Evolutionary conservation across 1,140 invertebrate genomes (phyloP).

Genomic region (Drosophila littoralis): DNA sequence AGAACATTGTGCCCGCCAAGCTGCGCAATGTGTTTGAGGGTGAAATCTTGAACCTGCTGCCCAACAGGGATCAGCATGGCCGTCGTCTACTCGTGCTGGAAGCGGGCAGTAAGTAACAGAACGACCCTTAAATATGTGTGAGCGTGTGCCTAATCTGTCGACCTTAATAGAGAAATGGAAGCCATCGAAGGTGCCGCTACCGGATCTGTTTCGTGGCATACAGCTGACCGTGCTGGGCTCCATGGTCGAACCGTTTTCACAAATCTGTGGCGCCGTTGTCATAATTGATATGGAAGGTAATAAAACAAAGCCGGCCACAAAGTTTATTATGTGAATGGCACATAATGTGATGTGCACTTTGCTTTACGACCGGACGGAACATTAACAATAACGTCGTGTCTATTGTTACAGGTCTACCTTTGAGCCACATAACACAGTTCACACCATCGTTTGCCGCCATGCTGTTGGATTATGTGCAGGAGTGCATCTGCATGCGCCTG

Average conservation of each 20-base stretch:
- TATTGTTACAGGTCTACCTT: slow-evolving; percentile 84
- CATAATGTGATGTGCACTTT: neutral
- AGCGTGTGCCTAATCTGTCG: neutral
- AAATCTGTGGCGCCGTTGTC: slow-evolving; percentile 87
- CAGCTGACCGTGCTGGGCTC: slow-evolving; percentile 87
- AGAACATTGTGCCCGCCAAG: slow-evolving; percentile 85
- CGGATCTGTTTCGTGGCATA: slow-evolving; percentile 87
- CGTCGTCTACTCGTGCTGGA: slow-evolving; percentile 86
- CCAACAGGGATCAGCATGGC: slow-evolving; percentile 86
- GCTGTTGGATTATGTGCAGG: slow-evolving; percentile 88
- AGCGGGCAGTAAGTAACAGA: slow-evolving; percentile 85
- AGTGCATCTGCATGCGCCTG: slow-evolving; percentile 86
- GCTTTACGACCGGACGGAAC: neutral
- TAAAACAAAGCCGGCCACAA: neutral
- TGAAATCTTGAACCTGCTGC: slow-evolving; percentile 86
- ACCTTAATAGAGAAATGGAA: slow-evolving; percentile 87
- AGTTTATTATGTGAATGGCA: slow-evolving; percentile 7
- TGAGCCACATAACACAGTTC: slow-evolving; percentile 89
- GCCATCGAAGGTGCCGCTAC: slow-evolving; percentile 86
- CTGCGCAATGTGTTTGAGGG: slow-evolving; percentile 85
- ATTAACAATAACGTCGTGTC: neutral
- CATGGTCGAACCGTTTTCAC: slow-evolving; percentile 87
- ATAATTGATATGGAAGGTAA: slow-evolving; percentile 89
- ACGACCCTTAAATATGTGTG: neutral
- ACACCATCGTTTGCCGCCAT: slow-evolving; percentile 89